Evolutionary conservation across 2,888 invertebrate species (phyloP), one percentile per base, ranked within the genome.

Genomic region (Torymus tubicola): DNA sequence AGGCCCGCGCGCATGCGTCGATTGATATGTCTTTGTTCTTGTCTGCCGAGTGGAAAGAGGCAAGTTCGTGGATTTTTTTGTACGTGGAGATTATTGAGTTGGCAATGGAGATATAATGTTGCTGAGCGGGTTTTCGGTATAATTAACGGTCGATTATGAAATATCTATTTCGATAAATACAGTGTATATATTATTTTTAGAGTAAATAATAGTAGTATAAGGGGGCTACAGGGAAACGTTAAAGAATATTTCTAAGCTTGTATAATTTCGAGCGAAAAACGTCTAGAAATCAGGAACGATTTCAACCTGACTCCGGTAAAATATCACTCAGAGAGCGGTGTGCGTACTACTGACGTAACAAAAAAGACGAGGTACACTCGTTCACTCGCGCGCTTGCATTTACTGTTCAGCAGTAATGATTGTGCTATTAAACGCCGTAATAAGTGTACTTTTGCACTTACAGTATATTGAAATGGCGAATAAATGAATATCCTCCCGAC

Each of bases 401-500:
- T 31, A 42, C 14, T 53, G 69, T 72, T 60, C 74, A 64, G 70
- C 64, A 31, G 52, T 42, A 63, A 74, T 69, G 73, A 79, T 74
- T 64, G 52, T 42, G 58, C 65, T 74, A 79, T 73, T 76, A 80
- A 74, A 64, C 50, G 57, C 18, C 58, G 24, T 74, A 74, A 69
- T 79, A 64, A 68, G 53, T 74, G 69, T 63, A 69, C 63, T 64
- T 58, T 64, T 52, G 64, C 53, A 69, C 75, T 58, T 31, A 50
- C 61, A 57, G 73, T 60, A 70, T 24, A 77, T 63, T 73, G 73
- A 73, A 81, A 70, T 52, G 21, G 58, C 24, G 63, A 78, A 65
- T 70, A 81, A 81, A 78, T 81, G 74, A 81, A 81, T 71, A 74
- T 60, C 65, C 67, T 68, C n/a, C 24, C n/a, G 50, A 42, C 52